Evolutionary conservation across 2,888 invertebrate genomes (phyloP), one percentile per base, ranked within the genome.

Genomic region (Timandra comae): DNA sequence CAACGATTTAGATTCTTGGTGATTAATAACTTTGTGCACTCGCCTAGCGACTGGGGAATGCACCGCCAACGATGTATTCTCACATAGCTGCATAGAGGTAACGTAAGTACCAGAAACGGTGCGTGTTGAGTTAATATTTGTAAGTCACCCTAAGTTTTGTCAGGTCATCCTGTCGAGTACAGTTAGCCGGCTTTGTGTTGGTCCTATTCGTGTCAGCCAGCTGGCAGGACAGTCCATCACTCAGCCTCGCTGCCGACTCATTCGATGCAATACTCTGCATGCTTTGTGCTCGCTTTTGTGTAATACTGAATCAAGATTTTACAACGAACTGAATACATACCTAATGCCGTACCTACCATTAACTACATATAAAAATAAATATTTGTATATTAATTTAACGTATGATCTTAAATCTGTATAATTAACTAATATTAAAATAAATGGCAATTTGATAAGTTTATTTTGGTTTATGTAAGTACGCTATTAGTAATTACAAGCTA

Each of bases 121-220:
- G 40, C 51, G 13, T 29, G 35, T n/a, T 38, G 33, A 46, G 38
- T 43, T 40, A 42, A 52, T 47, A 59, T 57, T 61, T 56, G 49
- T 71, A 70, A 62, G 61, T 66, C 62, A 66, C 56, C 63, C 64
- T 55, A 62, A 56, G 58, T 65, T 55, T 66, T 63, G 66, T 58
- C 49, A 53, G 70, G 69, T 71, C 72, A 73, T 72, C 68, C 67
- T 68, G 75, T 75, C 74, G 55, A 46, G 46, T 74, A 80, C 82
- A 71, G 81, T 80, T 81, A 80, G 50, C 33, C 42, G 45, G 57
- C 65, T 71, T 76, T 80, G 75, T 74, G 59, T 51, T 55, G 64
- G 63, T 61, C 64, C 71, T 71, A 72, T 79, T 70, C 66, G 67
- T 69, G 75, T 64, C 70, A 66, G 64, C 40, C 46, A 43, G 41